Evolutionary conservation across 2,888 invertebrate species (phyloP), one percentile per base, ranked within the genome.

Genomic region (Physocephala rufipes): DNA sequence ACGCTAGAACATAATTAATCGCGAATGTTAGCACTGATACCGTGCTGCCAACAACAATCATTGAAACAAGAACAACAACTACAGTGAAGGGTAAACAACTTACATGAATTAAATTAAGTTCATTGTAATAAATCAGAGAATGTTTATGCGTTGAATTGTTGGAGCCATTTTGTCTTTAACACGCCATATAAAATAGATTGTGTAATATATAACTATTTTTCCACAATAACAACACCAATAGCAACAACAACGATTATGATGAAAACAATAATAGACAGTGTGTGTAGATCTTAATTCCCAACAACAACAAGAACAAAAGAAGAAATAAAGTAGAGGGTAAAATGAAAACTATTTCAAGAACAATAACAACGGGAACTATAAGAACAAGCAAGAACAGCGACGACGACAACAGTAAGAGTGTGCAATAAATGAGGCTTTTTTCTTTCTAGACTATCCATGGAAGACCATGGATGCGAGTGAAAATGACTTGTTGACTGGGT

Each of bases 141-240:
- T 49, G 68, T 62, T 68, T 62, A 68, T 68, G 68, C 62, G 68
- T 59, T 68, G 68, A 68, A 51, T 51, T 51, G 68, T 62, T 62
- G 51, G 47, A 62, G 45, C 61, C 61, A 62, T 68, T 68, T 68
- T 61, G 43, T 61, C 68, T 62, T 43, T 49, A 68, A 21, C 68
- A 68, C 62, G 68, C 68, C 51, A 68, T 61, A 68, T 58, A 58
- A 15, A 55, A 55, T 36, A 36, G 4, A 36, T 36, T 36, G 36
- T 36, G 9, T 9, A 36, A 36, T 36, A 36, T 36, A 36, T 36
- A n/a, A n/a, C n/a, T n/a, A 36, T 36, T 36, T 36, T 9, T 36
- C 36, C 9, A 30, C 62, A 36, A n/a, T 1, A 61, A 24, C 58
- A 58, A 21, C n/a, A 4, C 43, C 13, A 13, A 47, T 30, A 30